Evolutionary conservation across 2,113 vertebrate genomes (phyloP).

Genomic region (Vulpes lagopus): DNA sequence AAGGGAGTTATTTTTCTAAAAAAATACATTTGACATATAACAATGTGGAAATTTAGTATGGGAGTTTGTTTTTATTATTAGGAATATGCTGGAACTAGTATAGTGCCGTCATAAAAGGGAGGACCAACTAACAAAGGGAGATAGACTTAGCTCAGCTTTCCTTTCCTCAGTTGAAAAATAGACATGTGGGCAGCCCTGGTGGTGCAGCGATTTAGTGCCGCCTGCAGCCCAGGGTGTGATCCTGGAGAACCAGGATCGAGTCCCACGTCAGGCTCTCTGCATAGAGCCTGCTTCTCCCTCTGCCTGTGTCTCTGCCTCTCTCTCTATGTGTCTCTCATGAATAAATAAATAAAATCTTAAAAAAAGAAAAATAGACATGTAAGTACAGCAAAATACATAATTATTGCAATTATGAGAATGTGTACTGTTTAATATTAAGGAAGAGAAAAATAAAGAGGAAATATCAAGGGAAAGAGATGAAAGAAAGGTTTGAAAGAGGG

Average conservation of each 20-base stretch:
- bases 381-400: slow-evolving; percentile 3
- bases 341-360: too few species aligned
- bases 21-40: not conserved
- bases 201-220: too few species aligned
- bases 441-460: slow-evolving; percentile 35
- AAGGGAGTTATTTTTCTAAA: not conserved
- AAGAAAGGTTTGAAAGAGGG: not conserved
- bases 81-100: not conserved
- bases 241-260: too few species aligned
- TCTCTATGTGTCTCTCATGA: too few species aligned
- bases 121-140: not conserved
- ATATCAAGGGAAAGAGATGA: not conserved
- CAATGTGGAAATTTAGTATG: not conserved
- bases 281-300: too few species aligned
- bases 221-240: too few species aligned
- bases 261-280: too few species aligned
- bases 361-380: not conserved
- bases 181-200: not conserved
- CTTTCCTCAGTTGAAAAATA: not conserved
- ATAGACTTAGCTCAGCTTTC: not conserved
- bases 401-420: not conserved
- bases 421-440: not conserved
- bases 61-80: not conserved
- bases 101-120: not conserved
- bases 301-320: too few species aligned